phyloP scores from a whole-genome alignment of 2,888 invertebrate species.

The Drosophila maculinotata region DNA sequence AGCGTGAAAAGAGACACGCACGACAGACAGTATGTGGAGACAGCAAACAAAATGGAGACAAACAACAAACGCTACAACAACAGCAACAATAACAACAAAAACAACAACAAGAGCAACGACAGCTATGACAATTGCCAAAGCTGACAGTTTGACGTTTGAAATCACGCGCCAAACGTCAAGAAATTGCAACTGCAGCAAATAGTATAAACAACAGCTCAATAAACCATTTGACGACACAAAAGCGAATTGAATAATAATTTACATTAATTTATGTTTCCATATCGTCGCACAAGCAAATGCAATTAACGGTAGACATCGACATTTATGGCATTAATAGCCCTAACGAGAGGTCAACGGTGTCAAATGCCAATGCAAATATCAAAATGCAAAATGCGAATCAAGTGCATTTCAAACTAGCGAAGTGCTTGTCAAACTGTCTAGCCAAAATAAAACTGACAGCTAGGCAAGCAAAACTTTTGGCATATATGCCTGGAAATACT shows the following conservation, averaged over 20 bases:
- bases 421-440: constrained; percentile 19
- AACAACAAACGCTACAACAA: constrained; percentile 18
- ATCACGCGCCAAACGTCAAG: constrained; percentile 70
- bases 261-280: constrained; percentile 53
- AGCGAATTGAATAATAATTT: constrained; percentile 52
- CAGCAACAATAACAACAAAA: no score
- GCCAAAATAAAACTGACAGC: not conserved
- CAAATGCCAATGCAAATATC: constrained; percentile 34
- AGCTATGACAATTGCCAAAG: constrained; percentile 59
- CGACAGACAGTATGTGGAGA: constrained; percentile 32
- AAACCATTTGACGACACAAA: constrained; percentile 45
- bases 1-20: constrained; percentile 49
- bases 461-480: not conserved
- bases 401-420: constrained; percentile 19
- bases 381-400: constrained; percentile 13
- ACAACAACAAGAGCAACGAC: constrained; percentile 14
- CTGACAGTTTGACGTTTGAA: constrained; percentile 74
- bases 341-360: constrained; percentile 51
- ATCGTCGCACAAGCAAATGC: constrained; percentile 41
- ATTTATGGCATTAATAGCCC: constrained; percentile 32
- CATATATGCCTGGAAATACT: no score
- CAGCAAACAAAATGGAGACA: constrained; percentile 44
- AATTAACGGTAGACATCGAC: constrained; percentile 43
- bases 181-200: constrained; percentile 33
- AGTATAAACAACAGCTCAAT: constrained; percentile 57